Conservation (phyloP, 2,888 invertebrate genomes). For the Drosophila leonis region DNA sequence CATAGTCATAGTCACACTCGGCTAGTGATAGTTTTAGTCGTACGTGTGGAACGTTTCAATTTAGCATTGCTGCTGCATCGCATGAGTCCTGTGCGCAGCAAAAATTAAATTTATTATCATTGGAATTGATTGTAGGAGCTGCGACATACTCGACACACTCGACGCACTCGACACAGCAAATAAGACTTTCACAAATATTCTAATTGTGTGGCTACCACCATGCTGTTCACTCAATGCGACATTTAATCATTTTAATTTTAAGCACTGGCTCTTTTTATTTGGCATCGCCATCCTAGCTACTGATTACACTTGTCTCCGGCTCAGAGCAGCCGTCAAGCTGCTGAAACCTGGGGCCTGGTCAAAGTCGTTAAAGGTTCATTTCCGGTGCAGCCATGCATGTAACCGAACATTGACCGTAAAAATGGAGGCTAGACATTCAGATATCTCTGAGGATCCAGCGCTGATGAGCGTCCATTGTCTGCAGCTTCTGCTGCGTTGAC, state of each 20-base stretch:
- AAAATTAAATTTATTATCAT: constrained; percentile 80
- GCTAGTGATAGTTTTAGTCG: constrained; percentile 79
- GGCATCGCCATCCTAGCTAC: neutral
- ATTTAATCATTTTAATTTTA: constrained; percentile 18
- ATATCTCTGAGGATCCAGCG: constrained; percentile 25
- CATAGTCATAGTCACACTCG: constrained; percentile 76
- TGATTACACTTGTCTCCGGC: constrained; percentile 17
- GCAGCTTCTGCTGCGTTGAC: constrained; percentile 29
- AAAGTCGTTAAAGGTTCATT: constrained; percentile 80
- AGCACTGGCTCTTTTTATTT: neutral
- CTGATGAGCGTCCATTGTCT: constrained; percentile 77
- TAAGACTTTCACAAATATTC: constrained; percentile 1
- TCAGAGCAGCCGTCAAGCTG: neutral
- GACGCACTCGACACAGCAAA: neutral
- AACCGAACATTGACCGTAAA: constrained; percentile 66
- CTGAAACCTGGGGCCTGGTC: constrained; percentile 31
- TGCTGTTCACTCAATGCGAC: neutral
- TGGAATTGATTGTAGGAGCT: constrained; percentile 73
- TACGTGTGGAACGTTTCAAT: constrained; percentile 81
- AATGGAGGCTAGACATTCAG: constrained; percentile 32
- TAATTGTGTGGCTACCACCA: constrained; percentile 2
- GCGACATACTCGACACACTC: neutral
- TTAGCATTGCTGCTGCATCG: constrained; percentile 48
- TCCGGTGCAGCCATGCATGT: constrained; percentile 78
- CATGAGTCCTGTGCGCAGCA: constrained; percentile 61